Percentiles rank a stretch among this genome's conserved stretches.
Evolutionary conservation across 2,888 invertebrate species (phyloP).

Genomic region (Octonoba sinensis): DNA sequence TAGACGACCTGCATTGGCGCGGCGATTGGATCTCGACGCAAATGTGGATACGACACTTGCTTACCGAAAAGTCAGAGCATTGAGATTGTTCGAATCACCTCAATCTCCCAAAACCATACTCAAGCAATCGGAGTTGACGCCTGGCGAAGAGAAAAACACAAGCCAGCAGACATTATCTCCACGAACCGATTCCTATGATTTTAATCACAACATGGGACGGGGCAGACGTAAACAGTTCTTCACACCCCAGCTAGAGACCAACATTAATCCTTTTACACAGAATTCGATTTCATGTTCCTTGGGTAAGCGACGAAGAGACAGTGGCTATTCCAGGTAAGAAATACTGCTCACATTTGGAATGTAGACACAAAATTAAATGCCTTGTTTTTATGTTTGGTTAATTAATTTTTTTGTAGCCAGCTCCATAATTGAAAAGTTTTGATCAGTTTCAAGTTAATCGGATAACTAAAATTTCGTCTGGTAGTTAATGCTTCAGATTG

Average conservation of each 20-base stretch:
- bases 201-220: constrained; percentile 16
- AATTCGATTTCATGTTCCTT: constrained; percentile 75
- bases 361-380: too few species aligned
- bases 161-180: background rate
- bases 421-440: background rate
- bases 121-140: constrained; percentile 71
- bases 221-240: background rate
- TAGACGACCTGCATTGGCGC: background rate
- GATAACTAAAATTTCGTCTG: too few species aligned
- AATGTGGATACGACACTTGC: constrained; percentile 73
- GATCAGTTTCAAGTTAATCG: background rate
- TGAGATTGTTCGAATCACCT: constrained; percentile 85
- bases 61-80: constrained; percentile 76
- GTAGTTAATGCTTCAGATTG: too few species aligned
- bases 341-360: background rate
- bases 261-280: constrained; percentile 83
- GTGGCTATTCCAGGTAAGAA: constrained; percentile 35
- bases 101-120: constrained; percentile 87
- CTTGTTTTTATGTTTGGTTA: too few species aligned
- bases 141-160: constrained; percentile 18
- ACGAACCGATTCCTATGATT: constrained; percentile 12
- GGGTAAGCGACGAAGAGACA: constrained; percentile 44
- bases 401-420: too few species aligned
- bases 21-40: background rate
- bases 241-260: constrained; percentile 69